These are phyloP conservation scores for roundworm (Caenorhabditis elegans) DNA, from an alignment of 1,140 invertebrate species.

Conservation along the genomic window DNA sequence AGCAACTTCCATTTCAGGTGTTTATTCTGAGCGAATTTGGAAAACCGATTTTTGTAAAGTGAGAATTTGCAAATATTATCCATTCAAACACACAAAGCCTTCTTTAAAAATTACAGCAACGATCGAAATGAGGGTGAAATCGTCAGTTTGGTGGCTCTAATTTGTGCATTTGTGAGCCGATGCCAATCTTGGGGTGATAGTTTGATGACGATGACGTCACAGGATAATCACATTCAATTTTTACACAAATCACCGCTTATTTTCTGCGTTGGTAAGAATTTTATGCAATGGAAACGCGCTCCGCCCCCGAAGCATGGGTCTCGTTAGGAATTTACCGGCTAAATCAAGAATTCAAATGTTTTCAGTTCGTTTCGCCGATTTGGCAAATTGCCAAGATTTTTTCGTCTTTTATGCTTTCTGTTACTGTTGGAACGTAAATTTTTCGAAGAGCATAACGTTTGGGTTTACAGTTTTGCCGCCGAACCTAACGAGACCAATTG, in stretches of 20 bases:
- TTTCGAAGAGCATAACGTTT: too few relatives aligned
- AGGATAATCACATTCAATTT: slow-evolving; percentile 42
- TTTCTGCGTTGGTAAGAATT: slow-evolving; percentile 31
- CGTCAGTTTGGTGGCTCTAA: slow-evolving; percentile 40
- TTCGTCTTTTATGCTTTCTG: too few relatives aligned
- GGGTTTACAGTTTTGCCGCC: too few relatives aligned
- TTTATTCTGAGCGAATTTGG: slow-evolving; percentile 42
- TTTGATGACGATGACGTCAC: slow-evolving; percentile 35
- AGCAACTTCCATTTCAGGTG: slow-evolving; percentile 22
- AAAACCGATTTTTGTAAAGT: slow-evolving; percentile 43
- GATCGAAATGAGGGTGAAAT: slow-evolving; percentile 39
- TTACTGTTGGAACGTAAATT: too few relatives aligned
- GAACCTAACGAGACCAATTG: too few relatives aligned
- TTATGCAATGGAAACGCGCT: not conserved
- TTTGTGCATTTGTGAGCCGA: slow-evolving; percentile 32
- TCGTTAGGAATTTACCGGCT: not conserved
- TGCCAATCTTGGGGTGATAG: slow-evolving; percentile 38
- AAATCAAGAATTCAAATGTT: too few relatives aligned
- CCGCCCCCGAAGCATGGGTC: not conserved
- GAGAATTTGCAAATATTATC: not conserved
- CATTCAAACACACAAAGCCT: not conserved
- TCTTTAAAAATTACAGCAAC: not conserved
- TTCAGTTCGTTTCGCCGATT: too few relatives aligned
- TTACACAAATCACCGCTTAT: slow-evolving; percentile 33
- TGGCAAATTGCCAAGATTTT: too few relatives aligned